A percentile compares a stretch with the other conserved stretches of the same genome.
Conservation (phyloP, 2,797 vertebrate genomes). For the Xyrichtys novacula region DNA sequence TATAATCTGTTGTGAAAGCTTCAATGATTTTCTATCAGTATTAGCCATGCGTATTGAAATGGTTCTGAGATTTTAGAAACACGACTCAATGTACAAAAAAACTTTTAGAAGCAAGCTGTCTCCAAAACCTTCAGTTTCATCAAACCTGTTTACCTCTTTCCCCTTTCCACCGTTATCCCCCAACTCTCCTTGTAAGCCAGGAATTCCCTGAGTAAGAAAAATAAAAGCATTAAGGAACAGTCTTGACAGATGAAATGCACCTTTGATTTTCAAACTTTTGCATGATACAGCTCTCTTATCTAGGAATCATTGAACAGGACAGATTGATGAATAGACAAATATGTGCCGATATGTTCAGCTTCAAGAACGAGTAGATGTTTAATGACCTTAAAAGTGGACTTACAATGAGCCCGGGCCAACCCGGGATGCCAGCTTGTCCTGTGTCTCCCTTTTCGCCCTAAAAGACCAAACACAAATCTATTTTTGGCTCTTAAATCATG, state of each 20-base stretch:
- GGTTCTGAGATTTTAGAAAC: too few species aligned
- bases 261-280: constrained; percentile 1
- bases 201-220: constrained; percentile 83
- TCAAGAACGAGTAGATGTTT: background rate
- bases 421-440: constrained; percentile 81
- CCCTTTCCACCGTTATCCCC: constrained; percentile 86
- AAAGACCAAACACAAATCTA: constrained; percentile 32
- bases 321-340: background rate
- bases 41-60: too few species aligned
- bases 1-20: too few species aligned
- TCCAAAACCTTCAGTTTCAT: background rate
- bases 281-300: background rate
- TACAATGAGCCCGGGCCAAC: constrained; percentile 88
- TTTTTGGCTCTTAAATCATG: constrained; percentile 6
- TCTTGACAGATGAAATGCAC: background rate
- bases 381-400: constrained; percentile 64
- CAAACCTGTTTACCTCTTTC: constrained; percentile 79
- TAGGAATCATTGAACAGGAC: background rate
- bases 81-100: too few species aligned
- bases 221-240: background rate
- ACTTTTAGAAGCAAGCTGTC: background rate
- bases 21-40: too few species aligned
- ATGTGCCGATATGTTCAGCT: background rate
- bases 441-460: constrained; percentile 85
- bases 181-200: constrained; percentile 81